Conservation (phyloP, 2,113 vertebrate species). For the Bolborhynchus lineola region DNA sequence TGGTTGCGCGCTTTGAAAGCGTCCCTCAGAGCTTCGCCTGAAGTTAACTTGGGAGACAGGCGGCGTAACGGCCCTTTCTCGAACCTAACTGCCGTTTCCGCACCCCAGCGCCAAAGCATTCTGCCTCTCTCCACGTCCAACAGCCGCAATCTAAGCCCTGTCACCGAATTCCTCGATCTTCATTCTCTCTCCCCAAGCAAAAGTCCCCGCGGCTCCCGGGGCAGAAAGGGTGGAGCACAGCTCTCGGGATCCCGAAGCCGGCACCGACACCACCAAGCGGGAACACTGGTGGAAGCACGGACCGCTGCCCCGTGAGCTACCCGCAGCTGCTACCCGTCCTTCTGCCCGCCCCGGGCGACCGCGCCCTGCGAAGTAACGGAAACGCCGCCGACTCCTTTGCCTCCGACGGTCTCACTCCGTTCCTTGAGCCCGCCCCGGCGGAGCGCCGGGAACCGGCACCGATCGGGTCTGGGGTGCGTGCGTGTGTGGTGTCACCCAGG, state of each 20-base stretch:
- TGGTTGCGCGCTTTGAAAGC: not conserved
- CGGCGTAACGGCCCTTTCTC: not conserved
- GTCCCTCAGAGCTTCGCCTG: not conserved
- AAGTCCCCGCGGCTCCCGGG: not conserved
- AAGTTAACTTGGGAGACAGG: rapidly evolving
- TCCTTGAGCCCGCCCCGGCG: no score
- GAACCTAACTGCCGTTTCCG: rapidly evolving
- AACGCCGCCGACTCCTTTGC: not conserved
- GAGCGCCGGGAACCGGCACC: not conserved
- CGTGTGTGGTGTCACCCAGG: no score
- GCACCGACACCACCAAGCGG: rapidly evolving
- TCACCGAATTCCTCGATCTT: not conserved
- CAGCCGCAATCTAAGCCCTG: rapidly evolving
- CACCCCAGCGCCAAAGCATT: not conserved
- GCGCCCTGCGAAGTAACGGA: not conserved
- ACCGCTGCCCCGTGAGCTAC: not conserved
- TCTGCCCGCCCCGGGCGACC: not conserved
- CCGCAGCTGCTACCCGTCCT: not conserved
- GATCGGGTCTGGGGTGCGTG: not conserved
- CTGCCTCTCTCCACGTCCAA: not conserved
- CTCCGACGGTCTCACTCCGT: not conserved
- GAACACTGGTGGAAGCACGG: rapidly evolving
- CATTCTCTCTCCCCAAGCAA: not conserved
- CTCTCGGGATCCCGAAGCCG: not conserved
- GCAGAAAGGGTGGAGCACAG: no score